Evolutionary conservation across 2,113 vertebrate species (phyloP), one percentile per base, ranked within the genome.

Genomic region (Semnopithecus entellus): DNA sequence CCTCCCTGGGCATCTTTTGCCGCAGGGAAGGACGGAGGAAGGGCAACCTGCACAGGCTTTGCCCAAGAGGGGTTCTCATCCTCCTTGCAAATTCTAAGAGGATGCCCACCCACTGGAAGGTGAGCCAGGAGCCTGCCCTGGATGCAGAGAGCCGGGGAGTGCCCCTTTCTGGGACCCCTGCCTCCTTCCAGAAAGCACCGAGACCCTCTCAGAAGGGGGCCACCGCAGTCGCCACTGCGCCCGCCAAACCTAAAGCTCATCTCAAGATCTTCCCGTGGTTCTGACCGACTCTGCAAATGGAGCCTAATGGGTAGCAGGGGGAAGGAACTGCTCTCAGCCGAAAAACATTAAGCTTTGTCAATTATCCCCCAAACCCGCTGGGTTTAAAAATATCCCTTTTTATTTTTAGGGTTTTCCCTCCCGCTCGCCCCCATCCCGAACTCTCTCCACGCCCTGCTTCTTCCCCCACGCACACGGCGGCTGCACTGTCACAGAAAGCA

Each of bases 371-470:
- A 50, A 95, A 76, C 89, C 97, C 0, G 12, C 61, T 18, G 48
- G 79, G 91, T 94, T 91, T 97, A 97, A 95, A 95, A 95, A 97
- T 95, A 96, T 27, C 90, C 35, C 0, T 12, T 90, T 97, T 95
- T 97, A 97, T 97, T 97, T 97, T 97, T 91, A 97, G 97, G 91
- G 82, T 64, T 96, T 88, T 76, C 94, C 93, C 82, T 83, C 38
- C 10, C 12, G 57, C 82, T 87, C 32, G 16, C 50, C 94, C 87
- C 91, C 52, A 30, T 52, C 64, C 85, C 9, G 13, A 97, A 94
- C 76, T 85, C 81, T 96, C 48, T 32, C 8, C 0, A 50, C 3
- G 1, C 17, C 35, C 59, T 45, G 43, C 9, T 43, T 7, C n/a
- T 18, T 79, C 32, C 27, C 16, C 76, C 55, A 55, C 59, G 72